These are phyloP conservation scores for Pseudorectes ferrugineus DNA, from an alignment of 2,113 vertebrate species.

Conservation along the genomic window DNA sequence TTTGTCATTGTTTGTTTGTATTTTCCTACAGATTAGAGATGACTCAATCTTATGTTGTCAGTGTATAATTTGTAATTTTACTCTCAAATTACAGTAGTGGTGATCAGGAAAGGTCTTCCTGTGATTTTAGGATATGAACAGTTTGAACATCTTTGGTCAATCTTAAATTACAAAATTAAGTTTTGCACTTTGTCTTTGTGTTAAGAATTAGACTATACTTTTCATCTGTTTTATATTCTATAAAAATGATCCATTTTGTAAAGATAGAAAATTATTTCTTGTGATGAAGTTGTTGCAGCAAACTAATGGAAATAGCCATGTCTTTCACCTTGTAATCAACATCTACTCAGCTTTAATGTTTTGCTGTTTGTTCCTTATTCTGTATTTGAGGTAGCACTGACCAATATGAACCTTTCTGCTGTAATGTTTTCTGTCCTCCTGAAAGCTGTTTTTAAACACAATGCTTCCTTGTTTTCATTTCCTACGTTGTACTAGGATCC, in stretches of 20 bases:
- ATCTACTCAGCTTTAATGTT: not conserved
- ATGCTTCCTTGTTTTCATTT: not conserved
- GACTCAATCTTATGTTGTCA: not conserved
- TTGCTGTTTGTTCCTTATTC: not conserved
- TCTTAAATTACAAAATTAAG: not conserved
- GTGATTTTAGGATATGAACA: not conserved
- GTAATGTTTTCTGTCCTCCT: not conserved
- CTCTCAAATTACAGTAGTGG: not conserved
- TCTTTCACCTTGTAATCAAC: not conserved
- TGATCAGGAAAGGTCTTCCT: not conserved
- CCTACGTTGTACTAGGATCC: not conserved
- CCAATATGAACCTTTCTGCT: not conserved
- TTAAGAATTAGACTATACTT: not conserved
- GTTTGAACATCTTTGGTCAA: not conserved
- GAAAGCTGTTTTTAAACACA: not conserved
- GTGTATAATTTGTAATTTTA: not conserved
- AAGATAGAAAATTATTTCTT: not conserved
- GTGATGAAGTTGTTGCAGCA: not conserved
- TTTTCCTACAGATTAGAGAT: constrained; percentile 1
- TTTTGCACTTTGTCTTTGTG: not conserved
- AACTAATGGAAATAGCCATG: not conserved
- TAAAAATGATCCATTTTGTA: not conserved
- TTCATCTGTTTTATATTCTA: not conserved
- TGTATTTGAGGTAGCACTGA: not conserved
- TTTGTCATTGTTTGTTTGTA: not conserved